Evolutionary conservation across 2,113 vertebrate genomes (phyloP).

Genomic region (Pterocles gutturalis): DNA sequence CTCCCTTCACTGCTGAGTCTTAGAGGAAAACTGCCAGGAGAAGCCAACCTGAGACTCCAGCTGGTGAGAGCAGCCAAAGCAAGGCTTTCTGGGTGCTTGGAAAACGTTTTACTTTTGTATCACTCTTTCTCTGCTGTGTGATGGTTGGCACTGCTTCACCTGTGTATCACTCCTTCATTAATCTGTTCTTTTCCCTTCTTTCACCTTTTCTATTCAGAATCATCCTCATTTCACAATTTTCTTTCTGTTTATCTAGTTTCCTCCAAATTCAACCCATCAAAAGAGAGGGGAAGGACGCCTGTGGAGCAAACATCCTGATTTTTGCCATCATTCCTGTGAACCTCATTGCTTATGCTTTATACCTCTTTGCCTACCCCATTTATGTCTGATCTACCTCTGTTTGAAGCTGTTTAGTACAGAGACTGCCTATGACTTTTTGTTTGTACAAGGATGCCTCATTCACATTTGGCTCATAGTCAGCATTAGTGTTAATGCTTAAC

Average conservation of each 20-base stretch:
- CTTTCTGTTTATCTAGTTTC: not conserved
- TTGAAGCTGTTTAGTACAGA: not conserved
- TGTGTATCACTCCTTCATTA: rapidly evolving
- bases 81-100: not conserved
- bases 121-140: not conserved
- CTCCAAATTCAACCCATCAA: not conserved
- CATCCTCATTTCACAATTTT: not conserved
- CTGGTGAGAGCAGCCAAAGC: not conserved
- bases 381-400: not conserved
- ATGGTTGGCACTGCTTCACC: not conserved
- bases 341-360: not conserved
- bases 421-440: not conserved
- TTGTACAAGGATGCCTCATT: not conserved
- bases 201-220: not conserved
- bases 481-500: not conserved
- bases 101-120: not conserved
- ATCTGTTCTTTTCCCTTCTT: not conserved
- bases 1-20: not conserved
- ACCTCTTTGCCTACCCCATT: not conserved
- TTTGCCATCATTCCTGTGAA: not conserved
- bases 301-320: not conserved
- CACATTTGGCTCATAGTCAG: not conserved
- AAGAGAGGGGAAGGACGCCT: not conserved
- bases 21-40: not conserved
- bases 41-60: not conserved